Percentiles rank a stretch among this genome's conserved stretches.
These are phyloP conservation scores for Adrianichthys oophorus DNA, from an alignment of 2,797 vertebrate genomes.

Conservation along the genomic window DNA sequence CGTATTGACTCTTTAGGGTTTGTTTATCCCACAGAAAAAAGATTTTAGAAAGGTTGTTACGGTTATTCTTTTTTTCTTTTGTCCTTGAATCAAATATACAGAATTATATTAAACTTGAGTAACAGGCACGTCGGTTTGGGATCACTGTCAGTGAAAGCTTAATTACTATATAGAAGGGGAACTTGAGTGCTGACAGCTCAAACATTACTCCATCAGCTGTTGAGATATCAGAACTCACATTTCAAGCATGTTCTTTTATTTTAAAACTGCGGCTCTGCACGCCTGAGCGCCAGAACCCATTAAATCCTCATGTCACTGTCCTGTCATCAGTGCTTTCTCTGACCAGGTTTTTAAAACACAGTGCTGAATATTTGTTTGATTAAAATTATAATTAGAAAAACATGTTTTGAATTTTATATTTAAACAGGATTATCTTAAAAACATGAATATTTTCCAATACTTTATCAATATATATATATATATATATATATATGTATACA, in stretches of 20 bases:
- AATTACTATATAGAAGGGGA: slow-evolving; percentile 28
- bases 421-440: no score
- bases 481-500: no score
- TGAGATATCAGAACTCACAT: slow-evolving; percentile 30
- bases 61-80: no score
- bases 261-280: slow-evolving; percentile 28
- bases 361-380: not conserved
- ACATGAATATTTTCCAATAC: no score
- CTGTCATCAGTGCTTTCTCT: not conserved
- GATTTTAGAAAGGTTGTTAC: no score
- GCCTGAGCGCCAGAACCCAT: slow-evolving; percentile 46
- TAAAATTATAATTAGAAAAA: not conserved
- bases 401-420: not conserved
- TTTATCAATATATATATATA: no score
- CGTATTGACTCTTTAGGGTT: no score
- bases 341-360: not conserved
- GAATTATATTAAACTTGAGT: no score
- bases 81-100: no score
- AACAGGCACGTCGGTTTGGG: not conserved
- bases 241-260: slow-evolving; percentile 30
- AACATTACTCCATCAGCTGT: slow-evolving; percentile 29
- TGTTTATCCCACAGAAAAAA: no score
- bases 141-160: slow-evolving; percentile 14
- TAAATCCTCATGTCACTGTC: slow-evolving; percentile 25
- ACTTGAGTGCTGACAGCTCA: slow-evolving; percentile 13